phyloP scores from a whole-genome alignment of 2,113 vertebrate species.

The Phainopepla nitens region DNA sequence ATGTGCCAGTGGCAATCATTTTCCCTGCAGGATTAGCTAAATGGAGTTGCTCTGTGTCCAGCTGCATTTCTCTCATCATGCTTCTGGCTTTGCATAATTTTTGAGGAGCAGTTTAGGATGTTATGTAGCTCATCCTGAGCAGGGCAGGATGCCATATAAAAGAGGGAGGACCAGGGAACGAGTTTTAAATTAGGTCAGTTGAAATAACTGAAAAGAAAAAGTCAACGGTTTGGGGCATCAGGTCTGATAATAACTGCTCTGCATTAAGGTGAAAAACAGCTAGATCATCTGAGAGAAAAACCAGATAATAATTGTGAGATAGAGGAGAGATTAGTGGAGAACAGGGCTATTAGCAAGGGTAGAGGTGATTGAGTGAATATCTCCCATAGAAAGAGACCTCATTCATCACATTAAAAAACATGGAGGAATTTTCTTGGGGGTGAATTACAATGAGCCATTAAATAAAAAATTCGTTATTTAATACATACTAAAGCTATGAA shows the following conservation, averaged over 20 bases:
- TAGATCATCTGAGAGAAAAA: background rate
- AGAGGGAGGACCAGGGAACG: background rate
- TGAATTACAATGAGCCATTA: background rate
- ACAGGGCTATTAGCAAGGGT: background rate
- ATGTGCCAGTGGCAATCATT: background rate
- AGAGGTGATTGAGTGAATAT: background rate
- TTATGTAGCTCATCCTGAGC: background rate
- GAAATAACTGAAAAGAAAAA: background rate
- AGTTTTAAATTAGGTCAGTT: background rate
- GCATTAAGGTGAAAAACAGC: background rate
- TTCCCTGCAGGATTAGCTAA: background rate
- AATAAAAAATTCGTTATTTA: background rate
- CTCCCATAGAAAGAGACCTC: background rate
- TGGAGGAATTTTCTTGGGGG: background rate
- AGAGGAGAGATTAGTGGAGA: background rate
- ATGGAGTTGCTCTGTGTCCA: background rate
- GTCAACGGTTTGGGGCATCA: background rate
- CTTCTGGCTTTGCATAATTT: background rate
- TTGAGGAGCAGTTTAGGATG: background rate
- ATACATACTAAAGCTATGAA: background rate
- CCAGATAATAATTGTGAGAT: background rate
- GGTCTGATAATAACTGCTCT: background rate
- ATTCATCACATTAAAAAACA: background rate
- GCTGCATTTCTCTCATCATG: background rate
- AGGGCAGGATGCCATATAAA: background rate